Conservation (phyloP, 2,113 vertebrate species). For the Lota lota region DNA sequence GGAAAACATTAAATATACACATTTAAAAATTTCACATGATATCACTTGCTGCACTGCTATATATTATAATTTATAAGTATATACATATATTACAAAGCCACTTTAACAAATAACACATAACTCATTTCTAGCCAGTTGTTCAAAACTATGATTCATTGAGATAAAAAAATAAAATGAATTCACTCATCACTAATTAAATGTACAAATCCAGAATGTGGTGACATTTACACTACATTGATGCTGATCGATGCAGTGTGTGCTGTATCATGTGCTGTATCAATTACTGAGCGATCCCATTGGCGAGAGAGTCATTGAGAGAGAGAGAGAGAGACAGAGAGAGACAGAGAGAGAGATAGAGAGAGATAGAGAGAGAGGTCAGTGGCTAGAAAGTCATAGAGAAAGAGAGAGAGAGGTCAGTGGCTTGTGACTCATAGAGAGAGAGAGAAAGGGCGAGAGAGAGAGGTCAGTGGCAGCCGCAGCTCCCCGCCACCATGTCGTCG, state of each 20-base stretch:
- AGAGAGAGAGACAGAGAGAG: too few relatives aligned
- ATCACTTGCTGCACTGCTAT: constrained; percentile 54
- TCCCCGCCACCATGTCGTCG: constrained; percentile 82
- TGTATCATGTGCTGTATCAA: background rate
- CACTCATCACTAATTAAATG: background rate
- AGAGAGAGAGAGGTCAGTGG: too few relatives aligned
- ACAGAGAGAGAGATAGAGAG: too few relatives aligned
- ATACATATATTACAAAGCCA: constrained; percentile 75
- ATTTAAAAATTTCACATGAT: constrained; percentile 59
- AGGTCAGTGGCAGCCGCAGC: constrained; percentile 79
- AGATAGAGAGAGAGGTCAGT: too few relatives aligned
- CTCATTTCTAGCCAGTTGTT: background rate
- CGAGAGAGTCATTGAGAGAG: too few relatives aligned
- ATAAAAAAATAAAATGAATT: constrained; percentile 7
- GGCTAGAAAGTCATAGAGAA: too few relatives aligned
- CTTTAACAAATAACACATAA: constrained; percentile 13
- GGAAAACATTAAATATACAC: constrained; percentile 68
- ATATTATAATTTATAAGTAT: constrained; percentile 80
- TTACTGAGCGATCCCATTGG: too few relatives aligned
- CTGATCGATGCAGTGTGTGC: background rate
- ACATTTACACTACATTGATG: too few relatives aligned
- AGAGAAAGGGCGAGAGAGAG: too few relatives aligned
- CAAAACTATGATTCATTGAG: background rate
- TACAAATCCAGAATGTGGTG: background rate
- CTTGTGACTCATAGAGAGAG: too few relatives aligned